Percentiles rank a stretch among this genome's conserved stretches.
Evolutionary conservation across 2,888 invertebrate species (phyloP).

Genomic region (Spilarctia lutea): DNA sequence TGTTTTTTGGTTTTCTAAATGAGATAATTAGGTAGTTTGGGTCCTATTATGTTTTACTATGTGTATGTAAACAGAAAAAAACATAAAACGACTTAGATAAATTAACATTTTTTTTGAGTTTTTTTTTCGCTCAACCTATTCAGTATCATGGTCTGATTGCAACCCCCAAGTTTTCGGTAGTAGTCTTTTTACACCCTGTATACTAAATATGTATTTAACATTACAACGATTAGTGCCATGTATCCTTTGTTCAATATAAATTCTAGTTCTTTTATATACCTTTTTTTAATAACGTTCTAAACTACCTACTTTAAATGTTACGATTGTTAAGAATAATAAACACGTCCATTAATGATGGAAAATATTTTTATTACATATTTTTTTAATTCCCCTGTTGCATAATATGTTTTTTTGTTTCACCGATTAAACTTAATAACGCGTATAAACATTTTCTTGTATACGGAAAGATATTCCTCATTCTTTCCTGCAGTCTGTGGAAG

Average conservation of each 20-base stretch:
- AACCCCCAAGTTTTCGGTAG: no score
- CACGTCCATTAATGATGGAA: constrained; percentile 9
- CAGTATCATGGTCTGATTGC: no score
- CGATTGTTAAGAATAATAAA: not conserved
- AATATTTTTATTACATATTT: not conserved
- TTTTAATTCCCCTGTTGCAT: constrained; percentile 4
- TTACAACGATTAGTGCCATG: constrained; percentile 32
- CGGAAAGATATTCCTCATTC: not conserved
- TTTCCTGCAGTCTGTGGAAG: not conserved
- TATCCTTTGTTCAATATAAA: constrained; percentile 5
- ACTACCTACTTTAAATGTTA: not conserved
- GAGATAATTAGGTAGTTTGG: no score
- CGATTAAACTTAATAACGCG: not conserved
- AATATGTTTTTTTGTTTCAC: not conserved
- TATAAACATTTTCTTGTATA: no score
- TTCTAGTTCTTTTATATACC: constrained; percentile 4
- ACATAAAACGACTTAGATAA: no score
- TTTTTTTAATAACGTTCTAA: not conserved
- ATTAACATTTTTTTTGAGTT: no score
- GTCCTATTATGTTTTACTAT: no score
- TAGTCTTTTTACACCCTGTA: no score
- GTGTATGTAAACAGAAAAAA: no score
- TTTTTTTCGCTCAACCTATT: no score
- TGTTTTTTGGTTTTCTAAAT: no score
- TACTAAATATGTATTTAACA: not conserved